phyloP scores from a whole-genome alignment of 1,140 invertebrate genomes.

The Drosophila tani region DNA sequence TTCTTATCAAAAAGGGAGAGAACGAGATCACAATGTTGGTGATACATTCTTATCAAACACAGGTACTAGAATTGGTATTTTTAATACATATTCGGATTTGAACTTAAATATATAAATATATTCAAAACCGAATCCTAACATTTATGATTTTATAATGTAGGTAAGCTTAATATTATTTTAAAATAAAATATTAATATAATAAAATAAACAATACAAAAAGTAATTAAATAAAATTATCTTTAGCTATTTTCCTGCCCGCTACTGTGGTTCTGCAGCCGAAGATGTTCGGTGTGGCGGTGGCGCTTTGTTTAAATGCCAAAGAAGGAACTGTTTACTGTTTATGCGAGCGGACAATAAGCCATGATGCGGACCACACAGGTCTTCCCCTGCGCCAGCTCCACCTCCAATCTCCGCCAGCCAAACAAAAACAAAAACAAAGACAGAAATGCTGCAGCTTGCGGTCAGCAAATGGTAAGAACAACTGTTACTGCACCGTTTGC shows the following conservation, averaged over 20 bases:
- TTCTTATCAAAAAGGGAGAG: not conserved
- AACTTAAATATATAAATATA: too few relatives aligned
- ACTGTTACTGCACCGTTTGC: constrained; percentile 57
- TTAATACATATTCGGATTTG: not conserved
- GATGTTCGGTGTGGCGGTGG: constrained; percentile 26
- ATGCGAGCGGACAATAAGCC: constrained; percentile 49
- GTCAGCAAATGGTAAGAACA: constrained; percentile 77
- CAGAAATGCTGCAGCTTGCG: constrained; percentile 52
- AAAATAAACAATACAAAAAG: too few relatives aligned
- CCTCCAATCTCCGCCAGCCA: constrained; percentile 35
- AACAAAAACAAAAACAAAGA: constrained; percentile 49
- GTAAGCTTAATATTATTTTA: too few relatives aligned
- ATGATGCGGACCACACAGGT: constrained; percentile 53
- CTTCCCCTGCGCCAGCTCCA: constrained; percentile 14
- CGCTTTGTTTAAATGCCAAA: constrained; percentile 48
- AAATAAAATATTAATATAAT: too few relatives aligned
- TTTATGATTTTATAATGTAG: too few relatives aligned
- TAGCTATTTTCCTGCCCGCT: not conserved
- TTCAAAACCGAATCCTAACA: too few relatives aligned
- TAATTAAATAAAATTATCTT: too few relatives aligned
- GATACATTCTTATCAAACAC: not conserved
- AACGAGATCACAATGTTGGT: too few relatives aligned
- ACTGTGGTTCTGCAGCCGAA: constrained; percentile 20
- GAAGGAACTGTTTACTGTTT: constrained; percentile 49
- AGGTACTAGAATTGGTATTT: not conserved